phyloP scores from a whole-genome alignment of 2,113 vertebrate genomes.

The Oenanthe melanoleuca region DNA sequence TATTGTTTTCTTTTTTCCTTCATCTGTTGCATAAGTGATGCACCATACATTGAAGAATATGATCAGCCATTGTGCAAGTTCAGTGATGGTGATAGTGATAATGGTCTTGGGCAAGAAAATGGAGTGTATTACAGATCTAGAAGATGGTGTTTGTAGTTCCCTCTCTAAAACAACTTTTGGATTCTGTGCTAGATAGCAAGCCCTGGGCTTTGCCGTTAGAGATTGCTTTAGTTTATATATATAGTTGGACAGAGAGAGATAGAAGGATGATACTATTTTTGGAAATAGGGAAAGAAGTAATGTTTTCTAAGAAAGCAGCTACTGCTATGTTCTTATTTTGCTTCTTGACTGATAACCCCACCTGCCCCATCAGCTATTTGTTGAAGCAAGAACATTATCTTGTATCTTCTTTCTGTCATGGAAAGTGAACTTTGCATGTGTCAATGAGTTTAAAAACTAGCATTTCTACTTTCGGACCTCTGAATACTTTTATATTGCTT shows the following conservation, averaged over 20 bases:
- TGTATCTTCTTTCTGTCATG: not conserved
- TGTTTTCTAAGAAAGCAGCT: not conserved
- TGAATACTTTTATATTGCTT: not conserved
- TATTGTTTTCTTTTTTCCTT: not conserved
- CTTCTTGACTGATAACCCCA: not conserved
- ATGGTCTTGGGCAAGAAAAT: not conserved
- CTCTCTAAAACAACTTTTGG: not conserved
- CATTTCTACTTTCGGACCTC: not conserved
- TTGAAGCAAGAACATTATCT: not conserved
- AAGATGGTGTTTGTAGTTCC: not conserved
- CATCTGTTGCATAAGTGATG: not conserved
- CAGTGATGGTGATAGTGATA: not conserved
- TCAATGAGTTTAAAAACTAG: not conserved
- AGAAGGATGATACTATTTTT: not conserved
- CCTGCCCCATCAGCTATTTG: not conserved
- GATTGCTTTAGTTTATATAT: not conserved
- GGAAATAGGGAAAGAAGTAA: not conserved
- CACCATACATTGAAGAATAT: not conserved
- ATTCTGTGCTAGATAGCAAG: not conserved
- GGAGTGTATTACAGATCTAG: not conserved
- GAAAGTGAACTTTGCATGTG: not conserved
- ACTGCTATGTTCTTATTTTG: not conserved
- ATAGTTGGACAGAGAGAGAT: not conserved
- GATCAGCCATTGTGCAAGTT: not conserved
- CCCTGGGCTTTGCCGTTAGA: not conserved